phyloP scores from a whole-genome alignment of 2,797 vertebrate genomes.

The Crypturellus tataupa region DNA sequence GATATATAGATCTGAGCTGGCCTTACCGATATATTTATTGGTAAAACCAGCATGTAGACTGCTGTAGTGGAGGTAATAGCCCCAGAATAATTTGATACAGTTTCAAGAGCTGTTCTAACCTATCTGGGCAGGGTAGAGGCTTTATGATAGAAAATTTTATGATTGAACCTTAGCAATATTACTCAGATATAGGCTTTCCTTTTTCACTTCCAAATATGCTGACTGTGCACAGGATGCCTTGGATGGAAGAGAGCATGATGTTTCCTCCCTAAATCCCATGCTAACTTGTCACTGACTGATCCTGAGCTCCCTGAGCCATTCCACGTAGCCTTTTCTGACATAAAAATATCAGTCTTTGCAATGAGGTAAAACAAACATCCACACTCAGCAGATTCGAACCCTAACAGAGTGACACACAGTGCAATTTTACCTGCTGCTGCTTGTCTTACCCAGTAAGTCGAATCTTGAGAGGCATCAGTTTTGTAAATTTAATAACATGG shows the following conservation, averaged over 20 bases:
- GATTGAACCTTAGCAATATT: background rate
- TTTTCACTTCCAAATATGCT: background rate
- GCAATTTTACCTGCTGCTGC: background rate
- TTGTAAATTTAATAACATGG: conserved; percentile 5
- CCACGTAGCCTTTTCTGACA: background rate
- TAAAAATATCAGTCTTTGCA: background rate
- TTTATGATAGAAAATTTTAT: background rate
- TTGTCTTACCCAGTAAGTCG: background rate
- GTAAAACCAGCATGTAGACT: background rate
- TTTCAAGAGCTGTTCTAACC: background rate
- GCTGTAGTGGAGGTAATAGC: background rate
- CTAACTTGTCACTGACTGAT: background rate
- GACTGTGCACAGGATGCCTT: background rate
- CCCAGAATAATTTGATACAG: background rate
- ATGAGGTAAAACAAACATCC: background rate
- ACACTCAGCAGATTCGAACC: background rate
- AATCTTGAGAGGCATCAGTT: background rate
- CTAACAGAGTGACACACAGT: background rate
- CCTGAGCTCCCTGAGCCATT: background rate
- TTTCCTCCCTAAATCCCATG: background rate
- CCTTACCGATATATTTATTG: background rate
- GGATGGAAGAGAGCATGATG: background rate
- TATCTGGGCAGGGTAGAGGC: background rate
- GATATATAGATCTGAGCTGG: background rate
- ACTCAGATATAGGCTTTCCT: background rate